Evolutionary conservation across 2,797 vertebrate species (phyloP).

Genomic region (Halcyon smyrnensis): DNA sequence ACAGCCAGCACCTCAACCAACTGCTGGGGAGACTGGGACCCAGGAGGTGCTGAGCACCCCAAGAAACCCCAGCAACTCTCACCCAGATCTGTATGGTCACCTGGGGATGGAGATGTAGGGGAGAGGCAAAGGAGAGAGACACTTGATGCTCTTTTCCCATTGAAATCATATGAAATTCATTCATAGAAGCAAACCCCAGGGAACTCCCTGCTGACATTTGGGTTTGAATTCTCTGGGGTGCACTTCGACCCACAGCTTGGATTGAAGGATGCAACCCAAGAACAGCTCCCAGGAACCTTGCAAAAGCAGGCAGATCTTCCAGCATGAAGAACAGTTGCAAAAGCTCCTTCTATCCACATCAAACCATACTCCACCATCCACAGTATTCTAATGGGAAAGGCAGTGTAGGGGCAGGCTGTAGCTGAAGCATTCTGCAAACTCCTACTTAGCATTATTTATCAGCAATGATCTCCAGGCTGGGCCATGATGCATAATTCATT

Average conservation of each 20-base stretch:
- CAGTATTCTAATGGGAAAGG: background rate
- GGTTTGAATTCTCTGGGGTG: background rate
- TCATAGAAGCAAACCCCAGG: background rate
- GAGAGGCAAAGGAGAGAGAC: background rate
- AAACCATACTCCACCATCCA: background rate
- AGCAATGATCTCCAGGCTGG: constrained; percentile 54
- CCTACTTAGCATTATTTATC: constrained; percentile 70
- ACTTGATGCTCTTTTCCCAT: fast-evolving
- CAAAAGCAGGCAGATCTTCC: background rate
- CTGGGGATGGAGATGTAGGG: background rate
- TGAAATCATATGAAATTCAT: fast-evolving
- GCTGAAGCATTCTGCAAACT: constrained; percentile 4
- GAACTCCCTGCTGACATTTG: background rate
- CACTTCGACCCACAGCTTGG: background rate
- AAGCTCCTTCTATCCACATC: background rate
- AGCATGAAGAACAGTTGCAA: background rate
- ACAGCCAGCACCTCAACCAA: background rate
- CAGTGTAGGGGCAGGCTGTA: background rate
- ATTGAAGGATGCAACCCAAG: fast-evolving
- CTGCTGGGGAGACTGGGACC: fast-evolving
- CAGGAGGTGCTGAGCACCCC: background rate
- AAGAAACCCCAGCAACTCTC: background rate
- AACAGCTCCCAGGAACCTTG: background rate
- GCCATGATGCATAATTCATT: constrained; percentile 74
- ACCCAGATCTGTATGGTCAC: background rate